These are phyloP conservation scores for Smithornis capensis DNA, from an alignment of 2,113 vertebrate species.

Conservation along the genomic window DNA sequence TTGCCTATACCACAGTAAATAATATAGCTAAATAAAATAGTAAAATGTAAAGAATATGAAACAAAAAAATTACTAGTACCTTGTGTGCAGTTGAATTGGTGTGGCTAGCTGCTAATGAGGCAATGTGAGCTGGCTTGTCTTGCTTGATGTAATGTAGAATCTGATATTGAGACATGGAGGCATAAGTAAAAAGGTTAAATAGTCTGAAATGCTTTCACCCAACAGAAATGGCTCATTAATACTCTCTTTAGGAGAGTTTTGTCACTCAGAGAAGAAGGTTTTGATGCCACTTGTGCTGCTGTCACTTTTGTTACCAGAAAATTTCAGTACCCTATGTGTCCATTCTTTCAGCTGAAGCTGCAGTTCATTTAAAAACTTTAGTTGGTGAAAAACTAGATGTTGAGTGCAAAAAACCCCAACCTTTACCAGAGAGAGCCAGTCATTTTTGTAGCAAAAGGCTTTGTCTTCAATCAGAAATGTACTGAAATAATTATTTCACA, in stretches of 20 bases:
- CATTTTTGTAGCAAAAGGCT: background rate
- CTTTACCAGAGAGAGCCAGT: background rate
- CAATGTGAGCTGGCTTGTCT: accelerated
- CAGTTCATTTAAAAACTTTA: background rate
- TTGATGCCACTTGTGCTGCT: background rate
- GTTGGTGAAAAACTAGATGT: background rate
- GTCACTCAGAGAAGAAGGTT: background rate
- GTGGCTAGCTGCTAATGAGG: background rate
- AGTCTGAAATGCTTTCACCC: background rate
- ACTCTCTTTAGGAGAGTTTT: background rate
- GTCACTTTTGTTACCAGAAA: background rate
- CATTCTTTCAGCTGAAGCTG: background rate
- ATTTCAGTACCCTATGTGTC: background rate
- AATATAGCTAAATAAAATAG: background rate
- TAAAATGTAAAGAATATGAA: background rate
- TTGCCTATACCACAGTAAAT: background rate
- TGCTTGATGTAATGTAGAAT: background rate
- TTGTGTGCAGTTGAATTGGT: background rate
- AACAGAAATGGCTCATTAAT: background rate
- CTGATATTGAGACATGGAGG: background rate
- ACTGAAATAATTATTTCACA: background rate
- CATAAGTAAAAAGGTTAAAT: background rate
- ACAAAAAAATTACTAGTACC: background rate
- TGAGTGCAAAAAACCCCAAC: background rate
- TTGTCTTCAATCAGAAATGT: background rate